Percentiles rank a stretch among this genome's conserved stretches.
phyloP scores from a whole-genome alignment of 2,888 invertebrate genomes.

The Cerceris rybyensis region DNA sequence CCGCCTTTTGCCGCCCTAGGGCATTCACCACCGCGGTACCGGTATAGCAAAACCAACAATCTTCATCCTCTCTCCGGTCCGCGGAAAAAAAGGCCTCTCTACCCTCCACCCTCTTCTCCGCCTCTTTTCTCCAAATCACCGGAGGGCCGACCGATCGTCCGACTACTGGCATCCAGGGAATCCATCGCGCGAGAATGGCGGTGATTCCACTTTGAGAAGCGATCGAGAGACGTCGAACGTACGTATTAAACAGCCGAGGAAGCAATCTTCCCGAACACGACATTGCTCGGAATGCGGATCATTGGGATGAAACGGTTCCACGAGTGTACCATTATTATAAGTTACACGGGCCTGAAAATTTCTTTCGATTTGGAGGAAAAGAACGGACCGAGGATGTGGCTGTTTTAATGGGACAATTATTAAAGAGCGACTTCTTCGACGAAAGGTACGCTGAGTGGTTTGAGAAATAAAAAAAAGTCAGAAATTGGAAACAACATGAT shows the following conservation, averaged over 20 bases:
- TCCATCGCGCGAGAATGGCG: constrained; percentile 64
- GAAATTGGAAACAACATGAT: no score
- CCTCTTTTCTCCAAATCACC: constrained; percentile 65
- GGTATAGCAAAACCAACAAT: constrained; percentile 78
- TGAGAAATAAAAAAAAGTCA: no score
- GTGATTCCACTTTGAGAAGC: constrained; percentile 56
- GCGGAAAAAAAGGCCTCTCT: constrained; percentile 65
- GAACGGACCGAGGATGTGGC: neutral
- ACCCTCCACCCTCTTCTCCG: constrained; percentile 55
- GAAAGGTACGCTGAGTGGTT: no score
- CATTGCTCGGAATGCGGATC: constrained; percentile 59
- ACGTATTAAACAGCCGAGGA: constrained; percentile 57
- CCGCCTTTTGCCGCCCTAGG: constrained; percentile 65
- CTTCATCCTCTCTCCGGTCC: constrained; percentile 70
- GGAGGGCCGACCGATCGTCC: constrained; percentile 63
- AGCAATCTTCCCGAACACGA: constrained; percentile 57
- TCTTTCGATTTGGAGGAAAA: constrained; percentile 9
- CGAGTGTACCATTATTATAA: constrained; percentile 38
- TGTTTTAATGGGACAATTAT: no score
- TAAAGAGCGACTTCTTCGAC: no score
- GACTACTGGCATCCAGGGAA: constrained; percentile 71
- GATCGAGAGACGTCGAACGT: constrained; percentile 56
- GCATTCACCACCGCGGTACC: constrained; percentile 70
- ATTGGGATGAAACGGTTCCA: constrained; percentile 34
- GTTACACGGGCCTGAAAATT: constrained; percentile 28